Evolutionary conservation across 1,140 invertebrate species (phyloP).

Genomic region (Ostrea denselamellosa): DNA sequence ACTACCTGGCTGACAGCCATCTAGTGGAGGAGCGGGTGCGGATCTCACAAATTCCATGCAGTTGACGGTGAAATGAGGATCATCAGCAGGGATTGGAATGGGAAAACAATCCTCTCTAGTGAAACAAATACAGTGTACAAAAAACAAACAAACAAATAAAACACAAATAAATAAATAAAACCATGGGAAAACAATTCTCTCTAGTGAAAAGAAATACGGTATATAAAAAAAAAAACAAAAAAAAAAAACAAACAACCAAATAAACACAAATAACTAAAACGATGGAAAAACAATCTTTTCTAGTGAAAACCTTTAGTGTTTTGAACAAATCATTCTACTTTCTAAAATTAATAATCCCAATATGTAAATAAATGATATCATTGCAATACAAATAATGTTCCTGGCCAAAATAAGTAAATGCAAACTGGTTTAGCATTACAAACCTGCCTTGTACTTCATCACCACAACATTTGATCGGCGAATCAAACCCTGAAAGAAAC

Average conservation of each 20-base stretch:
- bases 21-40: not conserved
- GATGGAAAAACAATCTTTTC: conserved; percentile 5
- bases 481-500: not conserved
- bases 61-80: not conserved
- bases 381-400: no score
- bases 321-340: not conserved
- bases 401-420: not conserved
- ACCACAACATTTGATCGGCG: not conserved
- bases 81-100: not conserved
- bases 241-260: no score
- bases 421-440: not conserved
- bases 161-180: no score
- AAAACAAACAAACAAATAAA: no score
- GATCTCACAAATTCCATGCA: conserved; percentile 34
- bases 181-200: no score
- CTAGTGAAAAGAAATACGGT: no score
- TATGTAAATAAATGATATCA: not conserved
- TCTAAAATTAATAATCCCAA: not conserved
- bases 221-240: no score
- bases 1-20: conserved; percentile 23
- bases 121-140: not conserved
- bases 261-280: no score
- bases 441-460: not conserved
- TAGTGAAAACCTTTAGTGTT: no score
- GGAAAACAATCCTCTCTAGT: conserved; percentile 4